phyloP scores from a whole-genome alignment of 2,888 invertebrate species.

The Vanessa cardui region DNA sequence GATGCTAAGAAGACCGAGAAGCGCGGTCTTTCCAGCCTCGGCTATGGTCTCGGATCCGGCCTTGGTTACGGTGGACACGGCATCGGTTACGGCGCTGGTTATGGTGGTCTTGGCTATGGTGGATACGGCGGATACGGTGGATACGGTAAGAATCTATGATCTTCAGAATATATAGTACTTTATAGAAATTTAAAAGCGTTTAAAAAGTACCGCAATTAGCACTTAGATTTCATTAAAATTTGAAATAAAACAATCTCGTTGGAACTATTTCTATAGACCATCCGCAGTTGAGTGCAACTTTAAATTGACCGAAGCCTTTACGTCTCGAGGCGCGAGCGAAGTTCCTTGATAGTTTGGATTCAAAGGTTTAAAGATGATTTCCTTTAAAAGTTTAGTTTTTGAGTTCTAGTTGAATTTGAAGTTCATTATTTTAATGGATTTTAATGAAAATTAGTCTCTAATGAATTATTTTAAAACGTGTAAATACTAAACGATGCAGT shows the following conservation, averaged over 20 bases:
- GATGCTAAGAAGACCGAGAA: conserved; percentile 78
- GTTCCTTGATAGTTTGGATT: conserved; percentile 44
- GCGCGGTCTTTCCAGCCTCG: conserved; percentile 72
- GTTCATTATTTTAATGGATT: conserved; percentile 13
- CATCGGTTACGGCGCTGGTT: conserved; percentile 39
- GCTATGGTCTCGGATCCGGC: conserved; percentile 71
- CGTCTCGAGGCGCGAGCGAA: conserved; percentile 28
- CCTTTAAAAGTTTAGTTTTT: conserved; percentile 38
- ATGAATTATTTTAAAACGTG: no score
- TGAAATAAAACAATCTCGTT: conserved; percentile 22
- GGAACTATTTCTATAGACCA: conserved; percentile 26
- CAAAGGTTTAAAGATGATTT: conserved; percentile 45
- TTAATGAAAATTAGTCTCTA: conserved; percentile 11
- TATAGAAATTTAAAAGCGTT: not conserved
- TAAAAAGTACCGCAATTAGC: conserved; percentile 15
- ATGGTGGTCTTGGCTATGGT: conserved; percentile 38
- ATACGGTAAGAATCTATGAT: conserved; percentile 38
- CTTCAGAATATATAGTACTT: no score
- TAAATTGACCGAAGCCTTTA: conserved; percentile 60
- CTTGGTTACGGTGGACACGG: conserved; percentile 47
- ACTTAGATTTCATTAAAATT: conserved; percentile 28
- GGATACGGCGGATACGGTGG: conserved; percentile 42
- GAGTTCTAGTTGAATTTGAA: conserved; percentile 23
- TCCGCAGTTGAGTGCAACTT: conserved; percentile 48
- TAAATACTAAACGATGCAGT: no score